Evolutionary conservation across 2,113 vertebrate genomes (phyloP).

Genomic region (Bettongia penicillata): DNA sequence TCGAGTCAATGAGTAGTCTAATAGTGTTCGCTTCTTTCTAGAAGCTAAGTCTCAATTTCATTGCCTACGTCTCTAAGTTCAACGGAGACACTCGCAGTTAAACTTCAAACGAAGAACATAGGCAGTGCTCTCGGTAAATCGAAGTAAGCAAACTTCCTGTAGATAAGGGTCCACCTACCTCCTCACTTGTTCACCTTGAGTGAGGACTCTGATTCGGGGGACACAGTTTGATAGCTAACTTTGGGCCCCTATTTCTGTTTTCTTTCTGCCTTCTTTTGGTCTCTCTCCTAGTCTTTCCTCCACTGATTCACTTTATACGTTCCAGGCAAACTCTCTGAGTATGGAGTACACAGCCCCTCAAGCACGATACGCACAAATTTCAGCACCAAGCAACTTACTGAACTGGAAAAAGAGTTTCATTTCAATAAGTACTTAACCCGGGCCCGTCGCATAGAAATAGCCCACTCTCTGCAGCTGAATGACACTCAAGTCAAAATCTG

Average conservation of each 20-base stretch:
- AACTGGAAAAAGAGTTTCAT: constrained; percentile 88
- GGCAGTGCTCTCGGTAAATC: background rate
- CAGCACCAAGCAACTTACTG: constrained; percentile 87
- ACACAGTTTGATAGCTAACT: background rate
- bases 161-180: background rate
- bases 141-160: background rate
- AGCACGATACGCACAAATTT: constrained; percentile 84
- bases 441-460: constrained; percentile 84
- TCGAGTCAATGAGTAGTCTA: background rate
- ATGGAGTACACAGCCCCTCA: constrained; percentile 72
- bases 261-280: background rate
- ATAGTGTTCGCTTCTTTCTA: background rate
- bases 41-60: background rate
- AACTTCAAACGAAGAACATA: background rate
- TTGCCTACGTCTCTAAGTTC: background rate
- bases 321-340: constrained; percentile 80
- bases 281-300: background rate
- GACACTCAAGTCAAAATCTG: constrained; percentile 88
- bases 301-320: constrained; percentile 58
- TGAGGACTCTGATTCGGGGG: background rate
- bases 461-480: constrained; percentile 85
- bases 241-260: background rate
- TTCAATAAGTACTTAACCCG: constrained; percentile 87
- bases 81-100: background rate
- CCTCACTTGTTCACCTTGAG: background rate